These are phyloP conservation scores for Phylloscopus whistleri DNA, from an alignment of 2,113 vertebrate genomes.

Conservation along the genomic window DNA sequence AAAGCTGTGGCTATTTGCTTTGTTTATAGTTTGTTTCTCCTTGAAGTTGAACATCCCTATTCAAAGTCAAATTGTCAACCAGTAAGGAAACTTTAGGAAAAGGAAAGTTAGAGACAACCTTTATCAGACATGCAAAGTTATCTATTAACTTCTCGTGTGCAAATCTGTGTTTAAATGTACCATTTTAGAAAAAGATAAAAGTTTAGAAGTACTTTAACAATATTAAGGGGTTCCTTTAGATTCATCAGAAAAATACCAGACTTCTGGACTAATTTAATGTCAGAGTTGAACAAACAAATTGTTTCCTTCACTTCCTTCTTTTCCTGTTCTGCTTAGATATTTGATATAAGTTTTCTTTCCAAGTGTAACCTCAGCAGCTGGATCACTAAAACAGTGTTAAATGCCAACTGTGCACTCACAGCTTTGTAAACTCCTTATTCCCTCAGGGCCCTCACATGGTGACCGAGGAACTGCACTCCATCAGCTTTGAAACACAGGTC, in stretches of 20 bases:
- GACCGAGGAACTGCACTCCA: slow-evolving; percentile 93
- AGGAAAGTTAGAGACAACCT: neutral
- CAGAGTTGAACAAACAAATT: neutral
- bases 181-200: neutral
- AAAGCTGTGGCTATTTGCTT: neutral
- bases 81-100: neutral
- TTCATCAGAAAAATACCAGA: neutral
- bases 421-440: neutral
- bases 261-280: neutral
- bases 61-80: neutral
- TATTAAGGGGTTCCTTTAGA: neutral
- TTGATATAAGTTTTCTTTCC: neutral
- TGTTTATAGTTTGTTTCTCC: neutral
- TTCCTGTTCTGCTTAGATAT: neutral
- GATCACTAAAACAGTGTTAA: neutral
- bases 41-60: neutral
- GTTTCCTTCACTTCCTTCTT: neutral
- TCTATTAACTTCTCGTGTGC: neutral
- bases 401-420: neutral
- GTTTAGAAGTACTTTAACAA: neutral
- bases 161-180: neutral
- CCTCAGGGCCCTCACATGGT: slow-evolving; percentile 89
- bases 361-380: neutral
- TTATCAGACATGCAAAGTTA: neutral
- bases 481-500: slow-evolving; percentile 92